Percentiles rank a stretch among this genome's conserved stretches.
Conservation (phyloP, 2,888 invertebrate species). For the Tribolium freemani region DNA sequence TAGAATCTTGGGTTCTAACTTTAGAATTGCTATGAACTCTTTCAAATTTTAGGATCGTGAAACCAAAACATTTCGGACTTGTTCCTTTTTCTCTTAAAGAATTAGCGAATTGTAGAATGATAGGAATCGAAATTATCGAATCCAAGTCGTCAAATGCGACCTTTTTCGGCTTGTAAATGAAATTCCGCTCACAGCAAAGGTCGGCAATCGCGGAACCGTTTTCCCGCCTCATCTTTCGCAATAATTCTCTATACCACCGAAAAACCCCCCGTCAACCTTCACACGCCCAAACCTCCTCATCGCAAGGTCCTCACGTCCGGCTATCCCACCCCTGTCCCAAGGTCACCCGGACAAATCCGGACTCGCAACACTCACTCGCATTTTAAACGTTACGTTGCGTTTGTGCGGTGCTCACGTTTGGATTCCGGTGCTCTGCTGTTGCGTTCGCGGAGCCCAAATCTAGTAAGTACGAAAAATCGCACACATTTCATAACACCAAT, state of each 20-base stretch:
- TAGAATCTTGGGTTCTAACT: too few species aligned
- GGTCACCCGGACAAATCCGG: conserved; percentile 13
- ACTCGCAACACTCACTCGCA: not conserved
- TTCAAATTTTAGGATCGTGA: too few species aligned
- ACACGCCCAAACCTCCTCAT: not conserved
- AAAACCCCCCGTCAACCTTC: not conserved
- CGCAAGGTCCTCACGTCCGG: not conserved
- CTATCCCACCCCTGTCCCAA: conserved; percentile 8
- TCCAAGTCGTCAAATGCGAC: too few species aligned
- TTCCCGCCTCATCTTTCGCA: not conserved
- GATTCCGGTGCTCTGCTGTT: not conserved
- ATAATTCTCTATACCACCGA: not conserved
- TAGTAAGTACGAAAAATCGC: conserved; percentile 3
- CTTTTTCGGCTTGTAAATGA: too few species aligned
- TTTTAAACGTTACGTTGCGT: conserved; percentile 15
- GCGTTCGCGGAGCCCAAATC: conserved; percentile 4
- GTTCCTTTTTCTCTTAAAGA: too few species aligned
- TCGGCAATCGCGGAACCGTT: not conserved
- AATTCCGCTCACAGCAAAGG: not conserved
- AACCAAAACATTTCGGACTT: too few species aligned
- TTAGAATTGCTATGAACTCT: too few species aligned
- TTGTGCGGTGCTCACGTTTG: conserved; percentile 21
- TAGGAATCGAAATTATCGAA: too few species aligned
- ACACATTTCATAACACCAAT: not conserved
- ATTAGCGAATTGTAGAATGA: too few species aligned